Base-by-base conservation (phyloP, 2,797 vertebrate genomes). In the Margarornis squamiger region DNA sequence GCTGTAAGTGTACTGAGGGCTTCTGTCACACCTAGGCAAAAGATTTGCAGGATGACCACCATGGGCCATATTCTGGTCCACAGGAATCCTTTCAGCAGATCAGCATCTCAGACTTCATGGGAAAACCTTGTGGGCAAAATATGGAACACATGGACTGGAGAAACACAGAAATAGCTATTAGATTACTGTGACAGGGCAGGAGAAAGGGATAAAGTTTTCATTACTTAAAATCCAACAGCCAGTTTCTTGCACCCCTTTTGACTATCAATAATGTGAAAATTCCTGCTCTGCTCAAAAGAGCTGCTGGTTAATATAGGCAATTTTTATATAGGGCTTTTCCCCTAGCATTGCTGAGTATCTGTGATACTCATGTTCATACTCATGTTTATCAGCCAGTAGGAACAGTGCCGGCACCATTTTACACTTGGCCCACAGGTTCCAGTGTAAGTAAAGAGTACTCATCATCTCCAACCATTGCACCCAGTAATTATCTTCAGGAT, bases 401-500 rank as follows among this genome's bases (percentile, higher is more conserved):
- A 90, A 77, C 58, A 15, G 39, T 91, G 61, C 21, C 10, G 1
- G 62, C 54, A 90, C 46, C 54, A 75, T 43, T 94, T 84, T 84
- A 88, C 23, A 34, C 26, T 88, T 68, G 88, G 76, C 48, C 92
- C 58, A 75, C 73, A 72, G 46, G 76, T 75, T 93, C 79, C 62
- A 70, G 65, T 41, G 27, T 80, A 78, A 88, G 52, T 88, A 72
- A 86, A 80, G 73, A 78, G 32, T 63, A 93, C 16, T 52, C 80
- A 88, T 92, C 86, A 87, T 84, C 77, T 76, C 82, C 80, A 76
- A 70, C 55, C 67, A 88, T 14, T 92, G 59, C 38, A 93, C 63
- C 49, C 63, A 76, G 59, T 86, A 91, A 95, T 95, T 95, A 86
- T 46, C 88, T 76, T 66, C 10, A 14, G 29, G 63, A 51, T 92